Percentiles rank a stretch among this genome's conserved stretches.
Conservation (phyloP, 2,797 vertebrate genomes). For the Acanthornis magna region DNA sequence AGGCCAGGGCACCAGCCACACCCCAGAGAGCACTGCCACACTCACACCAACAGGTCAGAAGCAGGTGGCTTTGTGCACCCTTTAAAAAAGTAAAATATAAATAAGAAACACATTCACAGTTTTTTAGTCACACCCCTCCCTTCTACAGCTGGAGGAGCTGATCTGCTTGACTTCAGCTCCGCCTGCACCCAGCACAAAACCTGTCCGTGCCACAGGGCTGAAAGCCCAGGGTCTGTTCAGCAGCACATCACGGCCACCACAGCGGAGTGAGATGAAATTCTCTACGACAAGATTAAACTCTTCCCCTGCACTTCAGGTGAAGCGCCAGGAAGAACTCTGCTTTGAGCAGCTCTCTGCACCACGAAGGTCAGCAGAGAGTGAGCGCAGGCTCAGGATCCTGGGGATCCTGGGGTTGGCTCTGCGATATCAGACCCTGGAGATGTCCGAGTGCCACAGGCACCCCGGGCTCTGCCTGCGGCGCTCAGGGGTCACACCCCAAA, state of each 20-base stretch:
- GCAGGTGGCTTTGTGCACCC: fast-evolving
- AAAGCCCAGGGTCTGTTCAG: background rate
- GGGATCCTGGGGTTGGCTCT: background rate
- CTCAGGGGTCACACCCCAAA: background rate
- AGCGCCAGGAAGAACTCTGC: background rate
- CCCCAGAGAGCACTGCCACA: background rate
- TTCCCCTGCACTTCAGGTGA: background rate
- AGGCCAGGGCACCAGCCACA: background rate
- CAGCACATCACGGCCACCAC: fast-evolving
- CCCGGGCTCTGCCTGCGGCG: background rate
- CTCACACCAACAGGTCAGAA: background rate
- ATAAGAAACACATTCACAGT: background rate
- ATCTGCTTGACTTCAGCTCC: background rate
- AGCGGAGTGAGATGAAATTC: background rate
- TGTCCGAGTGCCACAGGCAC: background rate
- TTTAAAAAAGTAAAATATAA: background rate
- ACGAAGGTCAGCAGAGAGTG: fast-evolving
- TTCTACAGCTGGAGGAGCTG: background rate
- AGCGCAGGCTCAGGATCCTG: fast-evolving
- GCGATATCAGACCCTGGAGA: background rate
- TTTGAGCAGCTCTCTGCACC: background rate
- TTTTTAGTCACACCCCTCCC: background rate
- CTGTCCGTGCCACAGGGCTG: fast-evolving
- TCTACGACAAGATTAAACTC: background rate
- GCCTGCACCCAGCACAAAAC: background rate